Percentiles rank a stretch among this genome's conserved stretches.
Conservation (phyloP, 2,113 vertebrate species). For the Rhodinocichla rosea region DNA sequence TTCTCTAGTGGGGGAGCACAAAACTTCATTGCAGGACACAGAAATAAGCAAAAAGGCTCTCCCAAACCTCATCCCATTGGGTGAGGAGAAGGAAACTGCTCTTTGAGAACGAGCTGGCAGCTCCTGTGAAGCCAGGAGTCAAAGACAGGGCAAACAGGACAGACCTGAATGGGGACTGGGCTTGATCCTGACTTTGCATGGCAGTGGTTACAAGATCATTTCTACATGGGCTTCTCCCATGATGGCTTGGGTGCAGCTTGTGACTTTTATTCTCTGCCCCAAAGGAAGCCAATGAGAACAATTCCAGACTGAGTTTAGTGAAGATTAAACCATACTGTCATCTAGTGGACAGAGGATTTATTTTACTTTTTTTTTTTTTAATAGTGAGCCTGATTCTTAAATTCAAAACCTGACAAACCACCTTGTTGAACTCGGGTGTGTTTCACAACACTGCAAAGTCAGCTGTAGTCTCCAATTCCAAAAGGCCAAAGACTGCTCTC, state of each 20-base stretch:
- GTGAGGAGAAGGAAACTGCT: not conserved
- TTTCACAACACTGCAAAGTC: not conserved
- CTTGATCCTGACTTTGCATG: not conserved
- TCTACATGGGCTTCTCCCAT: not conserved
- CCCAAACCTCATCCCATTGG: not conserved
- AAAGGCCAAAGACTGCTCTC: not conserved
- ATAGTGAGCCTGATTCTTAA: not conserved
- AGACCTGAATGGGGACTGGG: not conserved
- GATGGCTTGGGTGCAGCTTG: fast-evolving
- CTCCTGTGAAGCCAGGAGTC: not conserved
- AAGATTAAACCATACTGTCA: conserved; percentile 36
- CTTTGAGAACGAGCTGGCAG: not conserved
- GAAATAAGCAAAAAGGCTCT: not conserved
- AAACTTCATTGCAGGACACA: not conserved
- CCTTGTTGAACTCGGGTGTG: not conserved
- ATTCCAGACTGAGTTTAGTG: not conserved
- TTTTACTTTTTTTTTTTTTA: not conserved
- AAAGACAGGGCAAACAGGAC: not conserved
- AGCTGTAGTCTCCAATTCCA: not conserved
- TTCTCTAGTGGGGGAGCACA: not conserved
- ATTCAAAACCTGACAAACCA: not conserved
- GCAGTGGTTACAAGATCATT: not conserved
- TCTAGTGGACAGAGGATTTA: conserved; percentile 26
- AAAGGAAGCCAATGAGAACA: not conserved
- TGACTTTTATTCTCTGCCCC: not conserved